These are phyloP conservation scores for Fringilla coelebs DNA, from an alignment of 2,797 vertebrate species.

Conservation along the genomic window DNA sequence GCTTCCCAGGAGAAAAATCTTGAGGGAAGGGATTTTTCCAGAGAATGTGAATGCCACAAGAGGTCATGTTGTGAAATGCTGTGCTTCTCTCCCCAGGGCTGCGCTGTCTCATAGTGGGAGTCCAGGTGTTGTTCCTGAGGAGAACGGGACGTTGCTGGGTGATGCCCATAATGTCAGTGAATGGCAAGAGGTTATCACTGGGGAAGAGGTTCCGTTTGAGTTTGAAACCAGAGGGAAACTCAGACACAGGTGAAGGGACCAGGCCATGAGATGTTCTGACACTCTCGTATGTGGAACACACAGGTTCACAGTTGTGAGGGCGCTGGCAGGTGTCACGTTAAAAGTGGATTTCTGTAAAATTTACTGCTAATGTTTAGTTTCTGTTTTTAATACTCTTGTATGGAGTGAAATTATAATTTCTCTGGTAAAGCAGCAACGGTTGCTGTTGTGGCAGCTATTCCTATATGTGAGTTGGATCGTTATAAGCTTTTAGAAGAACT, in stretches of 20 bases:
- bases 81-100: constrained; percentile 78
- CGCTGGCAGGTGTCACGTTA: background rate
- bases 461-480: background rate
- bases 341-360: background rate
- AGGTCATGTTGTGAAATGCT: background rate
- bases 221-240: constrained; percentile 94
- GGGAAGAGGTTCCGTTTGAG: constrained; percentile 94
- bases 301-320: background rate
- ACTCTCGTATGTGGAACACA: rapidly evolving
- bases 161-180: constrained; percentile 91
- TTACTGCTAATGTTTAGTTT: background rate
- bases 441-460: background rate
- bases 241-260: constrained; percentile 76
- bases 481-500: background rate
- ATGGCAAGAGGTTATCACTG: constrained; percentile 92
- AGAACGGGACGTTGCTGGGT: constrained; percentile 81
- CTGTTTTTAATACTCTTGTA: background rate
- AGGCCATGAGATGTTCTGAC: background rate
- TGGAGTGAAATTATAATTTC: background rate
- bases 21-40: background rate
- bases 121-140: constrained; percentile 86
- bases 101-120: constrained; percentile 96
- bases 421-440: background rate
- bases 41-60: background rate
- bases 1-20: background rate